Conservation (phyloP, 2,797 vertebrate genomes). For the Sarcophilus harrisii region DNA sequence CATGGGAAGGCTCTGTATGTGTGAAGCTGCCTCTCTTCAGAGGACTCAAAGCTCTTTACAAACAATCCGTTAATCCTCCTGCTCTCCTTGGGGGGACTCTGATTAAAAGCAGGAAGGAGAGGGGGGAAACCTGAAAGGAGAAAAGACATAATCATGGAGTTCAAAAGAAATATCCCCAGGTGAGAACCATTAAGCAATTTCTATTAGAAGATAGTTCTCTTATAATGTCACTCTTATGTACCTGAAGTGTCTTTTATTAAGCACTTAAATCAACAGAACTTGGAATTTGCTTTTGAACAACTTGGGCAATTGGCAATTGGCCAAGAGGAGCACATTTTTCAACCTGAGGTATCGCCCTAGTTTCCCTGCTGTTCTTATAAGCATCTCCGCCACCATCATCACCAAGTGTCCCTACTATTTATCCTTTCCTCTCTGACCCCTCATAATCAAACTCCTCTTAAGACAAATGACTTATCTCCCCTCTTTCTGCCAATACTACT, state of each 20-base stretch:
- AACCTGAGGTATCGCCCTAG: neutral
- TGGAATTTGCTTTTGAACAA: neutral
- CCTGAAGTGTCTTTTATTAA: neutral
- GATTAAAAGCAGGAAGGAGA: neutral
- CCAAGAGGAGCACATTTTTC: neutral
- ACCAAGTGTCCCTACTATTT: neutral
- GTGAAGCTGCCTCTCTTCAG: neutral
- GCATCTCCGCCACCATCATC: neutral
- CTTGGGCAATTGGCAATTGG: neutral
- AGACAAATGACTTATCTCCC: neutral
- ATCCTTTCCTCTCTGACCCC: neutral
- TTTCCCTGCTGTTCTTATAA: neutral
- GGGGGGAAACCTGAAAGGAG: fast-evolving
- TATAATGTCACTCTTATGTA: neutral
- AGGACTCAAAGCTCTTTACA: neutral
- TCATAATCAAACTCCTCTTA: neutral
- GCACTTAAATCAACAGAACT: neutral
- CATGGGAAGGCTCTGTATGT: neutral
- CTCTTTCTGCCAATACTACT: neutral
- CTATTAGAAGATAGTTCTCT: neutral
- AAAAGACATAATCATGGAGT: neutral
- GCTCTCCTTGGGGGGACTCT: neutral
- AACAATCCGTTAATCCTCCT: neutral
- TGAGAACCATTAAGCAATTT: neutral
- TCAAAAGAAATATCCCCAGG: neutral